Evolutionary conservation across 2,797 vertebrate genomes (phyloP).

Genomic region (Distichodus sexfasciatus): DNA sequence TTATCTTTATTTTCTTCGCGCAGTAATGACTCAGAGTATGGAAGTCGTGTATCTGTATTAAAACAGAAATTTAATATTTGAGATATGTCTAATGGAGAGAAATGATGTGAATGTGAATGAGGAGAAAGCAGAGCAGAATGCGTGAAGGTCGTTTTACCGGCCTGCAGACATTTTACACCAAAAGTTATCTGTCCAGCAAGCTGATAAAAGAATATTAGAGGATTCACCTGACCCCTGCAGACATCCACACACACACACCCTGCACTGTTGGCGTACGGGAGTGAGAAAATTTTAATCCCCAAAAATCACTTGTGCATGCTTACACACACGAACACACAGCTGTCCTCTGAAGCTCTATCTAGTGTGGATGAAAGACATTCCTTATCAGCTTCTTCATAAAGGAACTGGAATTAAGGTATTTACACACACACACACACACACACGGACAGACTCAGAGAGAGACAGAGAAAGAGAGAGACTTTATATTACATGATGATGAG

Average conservation of each 20-base stretch:
- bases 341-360: slow-evolving; percentile 49
- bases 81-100: too few relatives aligned
- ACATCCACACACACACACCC: not conserved
- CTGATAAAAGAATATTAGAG: not conserved
- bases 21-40: too few relatives aligned
- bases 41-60: too few relatives aligned
- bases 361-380: slow-evolving; percentile 69
- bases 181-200: not conserved
- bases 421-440: too few relatives aligned
- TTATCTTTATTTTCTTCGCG: too few relatives aligned
- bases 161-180: too few relatives aligned
- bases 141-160: too few relatives aligned
- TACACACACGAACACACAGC: slow-evolving; percentile 23
- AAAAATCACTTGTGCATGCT: slow-evolving; percentile 23
- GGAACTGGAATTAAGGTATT: slow-evolving; percentile 71
- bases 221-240: not conserved
- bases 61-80: too few relatives aligned
- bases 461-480: slow-evolving; percentile 51
- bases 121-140: too few relatives aligned
- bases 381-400: slow-evolving; percentile 73
- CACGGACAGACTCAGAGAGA: slow-evolving; percentile 46
- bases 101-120: too few relatives aligned
- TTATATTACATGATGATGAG: slow-evolving; percentile 63
- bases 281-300: slow-evolving; percentile 10
- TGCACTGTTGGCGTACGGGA: slow-evolving; percentile 15